phyloP scores from a whole-genome alignment of 1,140 invertebrate species.

The Diorhabda sublineata region DNA sequence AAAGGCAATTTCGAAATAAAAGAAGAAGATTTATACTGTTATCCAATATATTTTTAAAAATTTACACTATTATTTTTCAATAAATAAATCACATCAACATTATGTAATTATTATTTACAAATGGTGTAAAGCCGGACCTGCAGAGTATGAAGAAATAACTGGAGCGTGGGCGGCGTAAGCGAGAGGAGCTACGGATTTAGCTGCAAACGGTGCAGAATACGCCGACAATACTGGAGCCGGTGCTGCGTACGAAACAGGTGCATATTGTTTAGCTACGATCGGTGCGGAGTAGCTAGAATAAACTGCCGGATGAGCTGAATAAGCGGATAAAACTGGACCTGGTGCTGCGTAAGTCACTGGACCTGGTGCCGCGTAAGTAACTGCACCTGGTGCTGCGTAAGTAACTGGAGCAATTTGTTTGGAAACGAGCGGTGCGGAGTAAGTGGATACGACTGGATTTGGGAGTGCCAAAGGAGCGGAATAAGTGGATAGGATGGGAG shows the following conservation, averaged over 20 bases:
- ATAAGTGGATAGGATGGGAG: constrained; percentile 21
- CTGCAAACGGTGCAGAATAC: background rate
- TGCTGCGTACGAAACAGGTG: background rate
- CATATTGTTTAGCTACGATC: background rate
- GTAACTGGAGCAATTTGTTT: constrained; percentile 22
- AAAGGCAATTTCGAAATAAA: too few relatives aligned
- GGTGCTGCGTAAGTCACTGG: constrained; percentile 6
- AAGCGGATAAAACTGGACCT: background rate
- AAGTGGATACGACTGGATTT: constrained; percentile 52
- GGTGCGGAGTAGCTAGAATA: background rate
- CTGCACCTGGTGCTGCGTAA: background rate
- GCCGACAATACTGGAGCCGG: background rate
- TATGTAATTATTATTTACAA: too few relatives aligned
- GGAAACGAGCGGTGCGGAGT: constrained; percentile 47
- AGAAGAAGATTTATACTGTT: too few relatives aligned
- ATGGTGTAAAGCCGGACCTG: background rate
- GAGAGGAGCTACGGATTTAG: background rate
- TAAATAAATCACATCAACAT: too few relatives aligned
- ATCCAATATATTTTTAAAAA: too few relatives aligned
- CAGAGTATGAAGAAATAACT: background rate
- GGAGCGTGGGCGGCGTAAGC: background rate
- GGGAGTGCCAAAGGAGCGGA: constrained; percentile 24
- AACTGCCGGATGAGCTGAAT: background rate
- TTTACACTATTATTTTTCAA: too few relatives aligned
- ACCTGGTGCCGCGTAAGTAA: background rate